Evolutionary conservation across 2,888 invertebrate species (phyloP).

Genomic region (Eilema caniola): DNA sequence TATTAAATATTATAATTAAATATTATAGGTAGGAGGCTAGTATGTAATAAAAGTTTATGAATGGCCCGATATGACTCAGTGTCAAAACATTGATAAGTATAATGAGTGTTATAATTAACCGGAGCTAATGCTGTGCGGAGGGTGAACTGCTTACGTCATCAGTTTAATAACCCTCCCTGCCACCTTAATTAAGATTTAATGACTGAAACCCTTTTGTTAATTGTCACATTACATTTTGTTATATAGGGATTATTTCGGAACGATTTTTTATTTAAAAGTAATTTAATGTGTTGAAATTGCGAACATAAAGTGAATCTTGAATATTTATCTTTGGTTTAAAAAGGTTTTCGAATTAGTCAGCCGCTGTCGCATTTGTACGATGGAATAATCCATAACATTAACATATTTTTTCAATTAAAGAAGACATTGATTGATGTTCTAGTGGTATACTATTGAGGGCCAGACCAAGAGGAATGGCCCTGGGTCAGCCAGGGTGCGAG

Average conservation of each 20-base stretch:
- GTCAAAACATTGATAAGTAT: slow-evolving; percentile 50
- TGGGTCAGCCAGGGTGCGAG: too few relatives aligned
- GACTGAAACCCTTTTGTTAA: slow-evolving; percentile 67
- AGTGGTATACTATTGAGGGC: too few relatives aligned
- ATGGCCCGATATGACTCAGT: slow-evolving; percentile 40
- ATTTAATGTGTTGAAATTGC: not conserved
- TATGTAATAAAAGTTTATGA: slow-evolving; percentile 47
- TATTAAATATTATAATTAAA: slow-evolving; percentile 45
- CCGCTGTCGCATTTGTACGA: not conserved
- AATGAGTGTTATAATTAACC: slow-evolving; percentile 59
- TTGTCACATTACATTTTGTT: slow-evolving; percentile 64
- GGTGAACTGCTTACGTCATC: slow-evolving; percentile 63
- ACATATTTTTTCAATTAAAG: not conserved
- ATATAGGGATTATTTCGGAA: slow-evolving; percentile 45
- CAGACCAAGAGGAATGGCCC: too few relatives aligned
- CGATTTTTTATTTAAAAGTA: slow-evolving; percentile 28
- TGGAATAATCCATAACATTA: too few relatives aligned
- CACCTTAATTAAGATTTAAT: slow-evolving; percentile 76
- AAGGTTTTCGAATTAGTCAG: not conserved
- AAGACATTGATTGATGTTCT: not conserved
- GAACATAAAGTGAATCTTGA: slow-evolving; percentile 29
- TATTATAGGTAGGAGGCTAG: slow-evolving; percentile 24
- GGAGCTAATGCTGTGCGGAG: slow-evolving; percentile 44
- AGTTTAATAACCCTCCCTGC: slow-evolving; percentile 63
- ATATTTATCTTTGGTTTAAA: slow-evolving; percentile 28